phyloP scores from a whole-genome alignment of 2,888 invertebrate genomes.

The Chaetoderma sp. region DNA sequence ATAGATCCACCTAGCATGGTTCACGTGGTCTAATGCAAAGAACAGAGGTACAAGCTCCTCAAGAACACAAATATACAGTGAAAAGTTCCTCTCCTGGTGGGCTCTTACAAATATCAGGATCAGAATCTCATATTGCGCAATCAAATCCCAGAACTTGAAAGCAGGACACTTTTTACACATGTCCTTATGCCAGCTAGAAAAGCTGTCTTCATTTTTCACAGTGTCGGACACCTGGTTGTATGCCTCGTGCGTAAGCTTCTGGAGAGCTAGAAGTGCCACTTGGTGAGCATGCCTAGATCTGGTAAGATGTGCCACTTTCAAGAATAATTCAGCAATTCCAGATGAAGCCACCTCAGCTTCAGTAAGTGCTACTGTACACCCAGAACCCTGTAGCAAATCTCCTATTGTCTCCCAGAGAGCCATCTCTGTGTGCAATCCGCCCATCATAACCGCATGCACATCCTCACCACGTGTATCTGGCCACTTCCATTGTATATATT shows the following conservation, averaged over 20 bases:
- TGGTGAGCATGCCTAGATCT: neutral
- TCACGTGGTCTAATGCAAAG: too few relatives aligned
- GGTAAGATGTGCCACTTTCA: neutral
- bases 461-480: too few relatives aligned
- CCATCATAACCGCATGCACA: too few relatives aligned
- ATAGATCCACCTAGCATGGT: too few relatives aligned
- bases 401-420: too few relatives aligned
- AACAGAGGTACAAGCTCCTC: too few relatives aligned
- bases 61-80: conserved; percentile 12
- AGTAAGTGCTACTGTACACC: too few relatives aligned
- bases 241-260: neutral
- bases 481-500: too few relatives aligned
- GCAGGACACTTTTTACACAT: neutral
- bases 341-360: too few relatives aligned
- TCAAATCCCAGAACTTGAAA: neutral
- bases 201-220: neutral
- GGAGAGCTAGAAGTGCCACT: neutral
- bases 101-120: neutral
- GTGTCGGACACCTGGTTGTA: neutral
- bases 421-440: too few relatives aligned
- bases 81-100: conserved; percentile 3
- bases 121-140: neutral
- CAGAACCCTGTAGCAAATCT: too few relatives aligned
- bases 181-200: neutral
- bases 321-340: too few relatives aligned